A percentile compares a stretch with the other conserved stretches of the same genome.
phyloP scores from a whole-genome alignment of 1,140 invertebrate species.

The Pogonomyrmex barbatus region DNA sequence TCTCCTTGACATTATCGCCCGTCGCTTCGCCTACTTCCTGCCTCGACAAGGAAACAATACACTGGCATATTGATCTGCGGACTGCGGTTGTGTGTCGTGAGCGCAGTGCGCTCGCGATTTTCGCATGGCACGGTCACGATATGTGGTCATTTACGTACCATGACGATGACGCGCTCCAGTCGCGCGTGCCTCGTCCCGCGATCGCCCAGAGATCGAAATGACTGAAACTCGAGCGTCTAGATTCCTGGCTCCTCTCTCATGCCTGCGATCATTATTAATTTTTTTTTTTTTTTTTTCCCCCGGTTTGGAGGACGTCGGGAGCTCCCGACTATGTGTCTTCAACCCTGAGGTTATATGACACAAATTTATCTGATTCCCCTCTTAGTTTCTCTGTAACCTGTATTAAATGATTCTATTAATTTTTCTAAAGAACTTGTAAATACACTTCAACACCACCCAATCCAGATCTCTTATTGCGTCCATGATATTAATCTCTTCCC shows the following conservation, averaged over 20 bases:
- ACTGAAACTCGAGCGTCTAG: not conserved
- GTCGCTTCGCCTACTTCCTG: slow-evolving; percentile 7
- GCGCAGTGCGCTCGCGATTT: not conserved
- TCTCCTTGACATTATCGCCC: not conserved
- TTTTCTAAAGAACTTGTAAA: too few species aligned
- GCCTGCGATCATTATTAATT: slow-evolving; percentile 17
- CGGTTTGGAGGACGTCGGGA: too few species aligned
- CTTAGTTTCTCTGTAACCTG: too few species aligned
- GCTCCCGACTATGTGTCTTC: too few species aligned
- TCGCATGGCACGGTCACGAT: not conserved
- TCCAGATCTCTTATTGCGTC: too few species aligned
- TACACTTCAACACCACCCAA: too few species aligned
- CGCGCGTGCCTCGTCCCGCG: not conserved
- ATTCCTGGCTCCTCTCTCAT: not conserved
- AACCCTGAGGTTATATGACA: too few species aligned
- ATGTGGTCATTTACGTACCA: slow-evolving; percentile 30
- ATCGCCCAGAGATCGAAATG: not conserved
- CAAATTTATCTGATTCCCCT: too few species aligned
- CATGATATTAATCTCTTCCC: too few species aligned
- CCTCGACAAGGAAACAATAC: not conserved
- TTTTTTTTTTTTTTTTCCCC: too few species aligned
- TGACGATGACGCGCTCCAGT: not conserved
- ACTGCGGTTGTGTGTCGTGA: not conserved
- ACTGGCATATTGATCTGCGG: slow-evolving; percentile 25
- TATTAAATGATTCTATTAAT: too few species aligned